Conservation (phyloP, 2,888 invertebrate species). For the Stenurella melanura region DNA sequence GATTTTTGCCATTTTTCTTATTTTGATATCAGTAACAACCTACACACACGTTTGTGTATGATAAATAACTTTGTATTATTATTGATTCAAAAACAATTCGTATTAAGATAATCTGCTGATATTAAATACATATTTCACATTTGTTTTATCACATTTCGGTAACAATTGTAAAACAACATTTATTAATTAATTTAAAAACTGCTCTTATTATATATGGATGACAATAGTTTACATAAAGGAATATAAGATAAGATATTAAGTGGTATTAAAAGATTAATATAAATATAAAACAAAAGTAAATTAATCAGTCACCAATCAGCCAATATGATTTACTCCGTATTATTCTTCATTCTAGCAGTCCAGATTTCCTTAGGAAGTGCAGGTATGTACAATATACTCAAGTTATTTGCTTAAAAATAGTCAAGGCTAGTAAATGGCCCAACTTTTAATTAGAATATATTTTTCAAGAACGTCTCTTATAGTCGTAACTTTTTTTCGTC, state of each 20-base stretch:
- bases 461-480: neutral
- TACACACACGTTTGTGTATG: too few species aligned
- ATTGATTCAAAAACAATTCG: too few species aligned
- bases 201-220: neutral
- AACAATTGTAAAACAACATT: too few species aligned
- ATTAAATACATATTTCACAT: too few species aligned
- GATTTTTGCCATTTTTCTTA: too few species aligned
- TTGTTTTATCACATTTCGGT: too few species aligned
- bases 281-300: slow-evolving; percentile 12
- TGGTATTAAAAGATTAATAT: neutral
- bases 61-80: too few species aligned
- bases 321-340: slow-evolving; percentile 7
- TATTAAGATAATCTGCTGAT: too few species aligned
- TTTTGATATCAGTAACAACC: too few species aligned
- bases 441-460: too few species aligned
- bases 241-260: slow-evolving; percentile 11
- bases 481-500: too few species aligned
- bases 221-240: neutral
- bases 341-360: neutral
- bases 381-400: slow-evolving; percentile 3
- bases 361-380: neutral
- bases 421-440: neutral
- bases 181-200: too few species aligned
- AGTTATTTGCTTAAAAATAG: slow-evolving; percentile 3
- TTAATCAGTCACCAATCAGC: neutral